Base-by-base conservation (phyloP, 2,888 invertebrate genomes). In the Pimpla rufipes region DNA sequence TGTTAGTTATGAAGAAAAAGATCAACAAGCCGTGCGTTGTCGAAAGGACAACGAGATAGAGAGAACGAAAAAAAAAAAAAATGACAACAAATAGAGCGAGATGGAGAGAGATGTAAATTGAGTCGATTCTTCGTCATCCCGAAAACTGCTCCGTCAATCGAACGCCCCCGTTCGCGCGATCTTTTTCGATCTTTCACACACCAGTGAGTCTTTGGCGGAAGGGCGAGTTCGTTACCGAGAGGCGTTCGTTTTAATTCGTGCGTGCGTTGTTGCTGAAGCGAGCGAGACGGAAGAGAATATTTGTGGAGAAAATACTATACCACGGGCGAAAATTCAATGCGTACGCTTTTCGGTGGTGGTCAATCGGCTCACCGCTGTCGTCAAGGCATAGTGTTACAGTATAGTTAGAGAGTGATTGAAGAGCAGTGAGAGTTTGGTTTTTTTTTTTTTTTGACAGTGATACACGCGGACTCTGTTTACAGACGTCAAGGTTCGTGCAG, bases 281-380 rank as follows among this genome's bases (percentile, higher is more conserved):
- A 71, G n/a, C n/a, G 29, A 70, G 45, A 73, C 55, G 23, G 40
- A 47, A 68, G 59, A 52, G 59, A 62, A n/a, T n/a, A n/a, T n/a
- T 29, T 78, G 77, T 67, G 42, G n/a, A n/a, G n/a, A n/a, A 57
- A 52, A 78, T 78, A 78, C 77, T 71, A 78, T 78, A 78, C 78
- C 78, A 71, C 70, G 42, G 21, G 45, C 37, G 47, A 52, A 40
- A 78, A 78, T 70, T 78, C 68, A 77, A 70, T 77, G 77, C 70
- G 78, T 78, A 78, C 78, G 78, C 50, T 71, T 78, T 62, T 78
- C 78, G 64, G 42, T 64, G 78, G 52, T 70, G 52, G 52, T 71
- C 70, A 78, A 78, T 71, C 78, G 78, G 52, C 70, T 64, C 62
- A 64, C 71, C 62, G 71, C 64, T 78, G 71, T 71, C 64, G 62